These are phyloP conservation scores for Oxyteleia sp. DNA, from an alignment of 2,888 invertebrate species.

Conservation along the genomic window DNA sequence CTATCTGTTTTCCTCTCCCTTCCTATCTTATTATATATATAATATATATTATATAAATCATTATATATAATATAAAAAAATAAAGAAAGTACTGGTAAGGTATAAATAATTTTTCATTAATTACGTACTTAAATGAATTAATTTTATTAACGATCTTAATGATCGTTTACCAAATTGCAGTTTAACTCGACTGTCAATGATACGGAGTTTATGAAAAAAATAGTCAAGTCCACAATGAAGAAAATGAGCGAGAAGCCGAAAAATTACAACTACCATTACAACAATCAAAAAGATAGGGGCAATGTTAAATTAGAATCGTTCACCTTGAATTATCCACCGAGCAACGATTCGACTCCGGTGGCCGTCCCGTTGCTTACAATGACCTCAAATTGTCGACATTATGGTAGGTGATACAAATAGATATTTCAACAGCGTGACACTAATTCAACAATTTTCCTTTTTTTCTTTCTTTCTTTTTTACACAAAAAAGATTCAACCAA, in stretches of 20 bases:
- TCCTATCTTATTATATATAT: no score
- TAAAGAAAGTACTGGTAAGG: no score
- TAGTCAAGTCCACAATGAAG: slow-evolving; percentile 65
- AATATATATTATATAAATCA: no score
- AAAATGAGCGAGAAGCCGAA: slow-evolving; percentile 70
- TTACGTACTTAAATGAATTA: no score
- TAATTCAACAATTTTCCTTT: neutral
- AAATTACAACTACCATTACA: slow-evolving; percentile 57
- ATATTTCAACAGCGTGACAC: slow-evolving; percentile 24
- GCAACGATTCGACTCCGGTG: slow-evolving; percentile 57
- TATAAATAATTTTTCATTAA: no score
- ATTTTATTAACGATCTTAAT: no score
- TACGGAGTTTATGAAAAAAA: slow-evolving; percentile 64
- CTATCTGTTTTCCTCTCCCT: no score
- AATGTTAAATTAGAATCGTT: slow-evolving; percentile 62
- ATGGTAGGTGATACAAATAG: slow-evolving; percentile 63
- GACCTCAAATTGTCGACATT: slow-evolving; percentile 70
- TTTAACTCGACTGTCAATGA: slow-evolving; percentile 60
- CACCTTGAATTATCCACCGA: slow-evolving; percentile 64
- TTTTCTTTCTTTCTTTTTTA: neutral
- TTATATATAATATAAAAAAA: no score
- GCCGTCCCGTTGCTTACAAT: slow-evolving; percentile 62
- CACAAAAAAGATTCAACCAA: neutral
- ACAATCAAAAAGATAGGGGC: slow-evolving; percentile 48
- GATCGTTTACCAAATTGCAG: no score